Evolutionary conservation across 2,888 invertebrate genomes (phyloP), one percentile per base, ranked within the genome.

Genomic region (Rugalucina vietnamica): DNA sequence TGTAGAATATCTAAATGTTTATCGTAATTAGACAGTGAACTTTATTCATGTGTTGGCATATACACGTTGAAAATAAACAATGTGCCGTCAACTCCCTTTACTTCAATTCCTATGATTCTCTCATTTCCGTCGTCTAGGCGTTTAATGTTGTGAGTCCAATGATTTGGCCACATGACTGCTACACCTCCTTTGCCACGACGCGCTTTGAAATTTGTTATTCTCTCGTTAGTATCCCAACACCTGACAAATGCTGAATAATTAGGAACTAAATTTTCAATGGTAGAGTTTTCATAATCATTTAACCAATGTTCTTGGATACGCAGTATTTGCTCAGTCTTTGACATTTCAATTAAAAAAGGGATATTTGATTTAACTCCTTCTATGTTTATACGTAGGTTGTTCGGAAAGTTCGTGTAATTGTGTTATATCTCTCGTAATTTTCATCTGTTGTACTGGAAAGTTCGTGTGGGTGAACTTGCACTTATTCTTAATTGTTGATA

Each of bases 361-460:
- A 60, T 18, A 60, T 60, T 60, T 27, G 60, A 60, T 29, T 60
- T 60, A 27, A 60, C 60, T 60, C 60, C 60, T 18, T 60, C 60
- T 60, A 60, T 60, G 29, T 60, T 60, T 24, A 60, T n/a, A n/a
- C n/a, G n/a, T n/a, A n/a, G n/a, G n/a, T n/a, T n/a, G n/a, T n/a
- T n/a, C n/a, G n/a, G n/a, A n/a, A n/a, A n/a, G n/a, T n/a, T n/a
- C n/a, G n/a, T n/a, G n/a, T n/a, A n/a, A n/a, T n/a, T n/a, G n/a
- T n/a, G n/a, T n/a, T n/a, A n/a, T n/a, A n/a, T n/a, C n/a, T n/a
- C n/a, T n/a, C n/a, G n/a, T n/a, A n/a, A n/a, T n/a, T n/a, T n/a
- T n/a, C n/a, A n/a, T n/a, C n/a, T n/a, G n/a, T n/a, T n/a, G n/a
- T n/a, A n/a, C n/a, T n/a, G n/a, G n/a, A n/a, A n/a, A n/a, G n/a